Conservation (phyloP, 1,140 invertebrate species). For the Drosophila ogumai region DNA sequence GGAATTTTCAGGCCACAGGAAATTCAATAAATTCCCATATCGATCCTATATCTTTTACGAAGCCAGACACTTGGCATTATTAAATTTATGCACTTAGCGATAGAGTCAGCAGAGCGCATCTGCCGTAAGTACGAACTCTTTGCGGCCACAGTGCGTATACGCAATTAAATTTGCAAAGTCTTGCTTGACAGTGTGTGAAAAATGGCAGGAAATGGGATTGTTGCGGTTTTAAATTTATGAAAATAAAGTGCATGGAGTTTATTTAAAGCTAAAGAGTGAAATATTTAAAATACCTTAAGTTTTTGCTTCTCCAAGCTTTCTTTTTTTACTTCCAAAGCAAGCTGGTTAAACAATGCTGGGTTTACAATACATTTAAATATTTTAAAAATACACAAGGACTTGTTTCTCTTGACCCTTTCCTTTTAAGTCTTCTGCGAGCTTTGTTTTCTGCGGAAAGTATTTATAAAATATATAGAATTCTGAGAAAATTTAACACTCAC, state of each 20-base stretch:
- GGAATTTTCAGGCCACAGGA: conserved; percentile 12
- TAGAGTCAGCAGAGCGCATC: conserved; percentile 51
- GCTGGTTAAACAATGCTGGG: background rate
- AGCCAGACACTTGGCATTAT: conserved; percentile 26
- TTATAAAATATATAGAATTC: background rate
- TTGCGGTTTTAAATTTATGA: conserved; percentile 65
- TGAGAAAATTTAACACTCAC: background rate
- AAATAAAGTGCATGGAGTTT: conserved; percentile 13
- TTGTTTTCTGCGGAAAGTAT: background rate
- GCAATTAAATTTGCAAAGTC: conserved; percentile 70
- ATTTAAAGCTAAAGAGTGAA: background rate
- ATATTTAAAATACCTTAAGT: background rate
- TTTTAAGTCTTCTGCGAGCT: background rate
- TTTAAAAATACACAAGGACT: background rate
- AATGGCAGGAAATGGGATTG: conserved; percentile 72
- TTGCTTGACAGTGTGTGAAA: conserved; percentile 25
- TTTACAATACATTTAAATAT: background rate
- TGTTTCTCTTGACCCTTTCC: too few relatives aligned
- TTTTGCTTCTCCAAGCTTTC: background rate
- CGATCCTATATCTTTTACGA: conserved; percentile 37
- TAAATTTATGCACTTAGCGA: conserved; percentile 78
- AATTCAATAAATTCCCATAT: conserved; percentile 65
- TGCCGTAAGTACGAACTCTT: conserved; percentile 17
- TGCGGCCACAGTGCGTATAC: conserved; percentile 70
- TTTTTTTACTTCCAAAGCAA: background rate